Percentiles rank a stretch among this genome's conserved stretches.
These are phyloP conservation scores for Spheniscus mendiculus DNA, from an alignment of 2,113 vertebrate genomes.

Conservation along the genomic window DNA sequence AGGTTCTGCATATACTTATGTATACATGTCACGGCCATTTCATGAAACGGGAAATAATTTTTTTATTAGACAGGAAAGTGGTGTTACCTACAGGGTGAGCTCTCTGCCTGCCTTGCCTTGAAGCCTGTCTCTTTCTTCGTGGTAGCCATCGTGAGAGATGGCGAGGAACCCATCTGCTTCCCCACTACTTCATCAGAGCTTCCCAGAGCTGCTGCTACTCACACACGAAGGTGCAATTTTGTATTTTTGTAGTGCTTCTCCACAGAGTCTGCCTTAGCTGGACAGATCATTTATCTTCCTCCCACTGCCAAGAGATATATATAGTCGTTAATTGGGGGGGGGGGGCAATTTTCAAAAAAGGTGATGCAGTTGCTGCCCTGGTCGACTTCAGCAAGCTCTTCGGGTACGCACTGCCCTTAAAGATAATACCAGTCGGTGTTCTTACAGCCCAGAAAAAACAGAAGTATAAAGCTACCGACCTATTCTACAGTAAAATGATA, in stretches of 20 bases:
- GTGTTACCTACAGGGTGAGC: neutral
- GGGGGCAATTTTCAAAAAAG: neutral
- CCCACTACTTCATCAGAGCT: neutral
- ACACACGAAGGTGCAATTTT: neutral
- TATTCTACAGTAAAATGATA: neutral
- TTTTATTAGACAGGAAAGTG: neutral
- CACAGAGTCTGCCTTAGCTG: neutral
- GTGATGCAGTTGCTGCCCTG: neutral
- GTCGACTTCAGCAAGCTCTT: neutral
- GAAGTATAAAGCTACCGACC: neutral
- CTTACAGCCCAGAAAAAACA: neutral
- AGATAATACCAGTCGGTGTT: too few species aligned
- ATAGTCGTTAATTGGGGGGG: neutral
- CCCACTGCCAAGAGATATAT: neutral
- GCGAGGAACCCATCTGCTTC: neutral
- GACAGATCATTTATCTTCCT: neutral
- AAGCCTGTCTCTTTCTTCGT: neutral
- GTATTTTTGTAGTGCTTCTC: neutral
- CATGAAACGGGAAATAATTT: neutral
- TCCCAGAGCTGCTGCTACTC: neutral
- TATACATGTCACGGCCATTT: neutral
- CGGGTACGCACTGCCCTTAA: neutral
- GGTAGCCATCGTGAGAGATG: fast-evolving
- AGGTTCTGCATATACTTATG: neutral
- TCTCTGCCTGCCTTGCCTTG: neutral